A percentile compares a stretch with the other conserved stretches of the same genome.
phyloP scores from a whole-genome alignment of 35 echinoderm and acorn worm genomes.

The Ophioderma brevispina region DNA sequence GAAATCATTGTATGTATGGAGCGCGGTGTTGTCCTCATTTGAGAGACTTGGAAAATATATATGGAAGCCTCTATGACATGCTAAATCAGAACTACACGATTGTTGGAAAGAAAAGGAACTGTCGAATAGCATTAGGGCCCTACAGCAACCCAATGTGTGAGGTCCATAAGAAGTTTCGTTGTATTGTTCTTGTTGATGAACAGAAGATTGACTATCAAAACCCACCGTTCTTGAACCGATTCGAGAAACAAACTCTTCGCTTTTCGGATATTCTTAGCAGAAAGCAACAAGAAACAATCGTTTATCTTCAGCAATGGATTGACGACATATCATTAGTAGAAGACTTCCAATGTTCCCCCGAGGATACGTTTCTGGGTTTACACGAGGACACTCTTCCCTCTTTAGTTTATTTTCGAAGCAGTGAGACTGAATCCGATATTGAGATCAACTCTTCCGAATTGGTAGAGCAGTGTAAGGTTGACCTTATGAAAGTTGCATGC shows the following conservation, averaged over 20 bases:
- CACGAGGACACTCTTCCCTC: slow-evolving; percentile 38
- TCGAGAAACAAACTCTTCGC: slow-evolving; percentile 40
- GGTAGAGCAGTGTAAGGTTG: background rate
- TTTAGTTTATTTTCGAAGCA: background rate
- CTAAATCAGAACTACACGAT: slow-evolving; percentile 47
- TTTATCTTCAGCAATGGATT: background rate
- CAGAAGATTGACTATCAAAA: slow-evolving; percentile 41
- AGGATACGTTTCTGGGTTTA: slow-evolving; percentile 14
- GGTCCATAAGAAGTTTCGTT: slow-evolving; percentile 25
- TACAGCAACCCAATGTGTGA: slow-evolving; percentile 54
- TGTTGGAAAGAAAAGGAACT: slow-evolving; percentile 41
- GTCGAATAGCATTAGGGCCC: slow-evolving; percentile 29
- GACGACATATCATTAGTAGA: slow-evolving; percentile 17
- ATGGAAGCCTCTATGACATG: slow-evolving; percentile 50
- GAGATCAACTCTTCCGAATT: background rate
- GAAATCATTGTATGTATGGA: slow-evolving; percentile 43
- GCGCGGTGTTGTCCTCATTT: slow-evolving; percentile 17
- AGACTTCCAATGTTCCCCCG: slow-evolving; percentile 27
- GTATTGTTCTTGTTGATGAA: slow-evolving; percentile 38
- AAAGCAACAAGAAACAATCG: background rate
- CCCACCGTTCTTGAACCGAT: slow-evolving; percentile 37
- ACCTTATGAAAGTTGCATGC: slow-evolving; percentile 12
- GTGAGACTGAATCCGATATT: background rate
- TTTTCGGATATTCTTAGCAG: slow-evolving; percentile 17
- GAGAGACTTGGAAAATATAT: slow-evolving; percentile 36